Evolutionary conservation across 1,140 invertebrate genomes (phyloP), one percentile per base, ranked within the genome.

Genomic region (Harlomillsia oculata): DNA sequence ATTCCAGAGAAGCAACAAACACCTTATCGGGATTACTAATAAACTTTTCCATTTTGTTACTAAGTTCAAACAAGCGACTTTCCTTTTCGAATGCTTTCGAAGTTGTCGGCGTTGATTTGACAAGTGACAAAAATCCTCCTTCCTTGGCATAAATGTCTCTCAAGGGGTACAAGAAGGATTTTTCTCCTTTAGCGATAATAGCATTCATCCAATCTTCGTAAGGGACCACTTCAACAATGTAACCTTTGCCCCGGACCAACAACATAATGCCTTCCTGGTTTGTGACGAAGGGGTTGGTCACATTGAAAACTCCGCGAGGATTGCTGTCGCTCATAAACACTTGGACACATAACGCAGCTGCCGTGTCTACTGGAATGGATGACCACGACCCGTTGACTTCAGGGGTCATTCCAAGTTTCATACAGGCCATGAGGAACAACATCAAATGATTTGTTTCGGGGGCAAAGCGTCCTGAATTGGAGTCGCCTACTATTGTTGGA

Each of bases 401-500:
- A 5, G 54, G 54, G 16, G 23, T 0, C 45, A 49, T 41, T 18
- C 54, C 28, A 9, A 49, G 20, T 9, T 34, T 32, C 25, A 56
- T 39, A 23, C 54, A 56, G 8, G 54, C 25, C 26, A 56, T 16
- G 5, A 56, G 11, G n/a, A 50, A 37, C 18, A 46, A 36, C 45
- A 44, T 36, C n/a, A 37, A 20, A 39, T 56, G 54, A 16, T 56
- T 56, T 3, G 36, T 46, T 30, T 37, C 54, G 6, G 36, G 34
- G 21, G 45, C 4, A 45, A 56, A 30, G 14, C 26, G 8, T 3
- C 54, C 54, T 8, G 32, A 40, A 20, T 29, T 36, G 16, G 34
- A 30, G 23, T 56, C 45, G 21, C 54, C 54, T 5, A 49, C 44
- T 14, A 56, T 56, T 13, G 36, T 26, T n/a, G 59, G 59, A 23